Evolutionary conservation across 2,113 vertebrate species (phyloP).

Genomic region (Percopsis transmontana): DNA sequence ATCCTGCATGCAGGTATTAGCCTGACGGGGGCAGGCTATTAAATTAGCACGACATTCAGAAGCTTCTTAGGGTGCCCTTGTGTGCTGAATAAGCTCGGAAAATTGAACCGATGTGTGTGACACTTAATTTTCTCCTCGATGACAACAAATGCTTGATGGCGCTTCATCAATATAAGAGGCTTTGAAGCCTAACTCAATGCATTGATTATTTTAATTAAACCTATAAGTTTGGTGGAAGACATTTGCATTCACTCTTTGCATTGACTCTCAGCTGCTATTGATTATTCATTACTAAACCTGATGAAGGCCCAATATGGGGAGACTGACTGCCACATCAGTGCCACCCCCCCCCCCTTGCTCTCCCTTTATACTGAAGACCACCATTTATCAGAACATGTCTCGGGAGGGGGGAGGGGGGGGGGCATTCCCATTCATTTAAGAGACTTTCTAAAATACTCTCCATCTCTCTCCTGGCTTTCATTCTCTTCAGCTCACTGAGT

Average conservation of each 20-base stretch:
- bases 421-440: constrained; percentile 40
- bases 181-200: constrained; percentile 59
- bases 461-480: constrained; percentile 13
- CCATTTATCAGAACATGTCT: constrained; percentile 51
- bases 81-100: constrained; percentile 41
- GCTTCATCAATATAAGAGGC: constrained; percentile 66
- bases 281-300: constrained; percentile 73
- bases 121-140: constrained; percentile 40
- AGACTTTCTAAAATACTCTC: constrained; percentile 32
- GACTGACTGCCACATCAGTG: constrained; percentile 51
- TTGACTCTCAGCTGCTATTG: constrained; percentile 55
- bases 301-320: constrained; percentile 28
- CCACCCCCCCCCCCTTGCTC: constrained; percentile 3
- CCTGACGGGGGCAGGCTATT: constrained; percentile 37
- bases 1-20: constrained; percentile 23
- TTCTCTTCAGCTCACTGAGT: constrained; percentile 54
- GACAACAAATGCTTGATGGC: constrained; percentile 34
- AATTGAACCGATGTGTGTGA: constrained; percentile 39
- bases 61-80: constrained; percentile 25
- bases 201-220: constrained; percentile 77
- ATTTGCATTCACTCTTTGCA: constrained; percentile 55
- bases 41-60: constrained; percentile 35
- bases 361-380: background rate
- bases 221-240: constrained; percentile 54
- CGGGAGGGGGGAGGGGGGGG: constrained; percentile 23